Percentiles rank a stretch among this genome's conserved stretches.
Evolutionary conservation across 1,140 invertebrate genomes (phyloP).

Genomic region (Epicauta chinensis): DNA sequence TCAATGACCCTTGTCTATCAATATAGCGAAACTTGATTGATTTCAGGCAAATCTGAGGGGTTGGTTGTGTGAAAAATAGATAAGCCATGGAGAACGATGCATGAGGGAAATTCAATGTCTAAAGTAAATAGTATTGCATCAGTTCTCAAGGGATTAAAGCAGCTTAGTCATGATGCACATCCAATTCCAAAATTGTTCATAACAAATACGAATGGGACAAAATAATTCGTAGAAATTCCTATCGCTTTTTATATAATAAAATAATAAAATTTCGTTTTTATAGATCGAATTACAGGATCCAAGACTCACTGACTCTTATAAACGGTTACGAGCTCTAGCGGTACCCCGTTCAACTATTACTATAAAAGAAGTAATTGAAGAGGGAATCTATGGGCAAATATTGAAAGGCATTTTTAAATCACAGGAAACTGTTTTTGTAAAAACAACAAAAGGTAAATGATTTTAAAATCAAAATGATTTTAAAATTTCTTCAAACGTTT

Average conservation of each 20-base stretch:
- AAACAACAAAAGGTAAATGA: slow-evolving; percentile 70
- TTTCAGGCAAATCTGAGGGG: neutral
- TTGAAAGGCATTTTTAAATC: slow-evolving; percentile 67
- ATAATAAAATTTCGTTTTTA: neutral
- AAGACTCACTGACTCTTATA: slow-evolving; percentile 50
- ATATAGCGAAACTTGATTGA: neutral
- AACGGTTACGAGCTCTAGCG: slow-evolving; percentile 60
- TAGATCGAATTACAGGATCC: slow-evolving; percentile 39
- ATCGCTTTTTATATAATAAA: neutral
- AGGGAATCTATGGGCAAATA: slow-evolving; percentile 78
- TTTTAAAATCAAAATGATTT: too few species aligned
- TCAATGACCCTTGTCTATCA: too few species aligned
- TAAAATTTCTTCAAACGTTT: too few species aligned
- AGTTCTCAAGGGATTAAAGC: slow-evolving; percentile 8
- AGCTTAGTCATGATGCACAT: slow-evolving; percentile 10
- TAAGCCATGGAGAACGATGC: slow-evolving; percentile 6
- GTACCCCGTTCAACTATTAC: slow-evolving; percentile 58
- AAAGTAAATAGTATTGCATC: slow-evolving; percentile 12
- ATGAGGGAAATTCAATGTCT: slow-evolving; percentile 3
- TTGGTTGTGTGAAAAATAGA: slow-evolving; percentile 7
- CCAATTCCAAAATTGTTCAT: neutral
- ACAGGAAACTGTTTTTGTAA: slow-evolving; percentile 74
- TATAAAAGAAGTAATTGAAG: slow-evolving; percentile 58
- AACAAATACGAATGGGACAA: too few species aligned
- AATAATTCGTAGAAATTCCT: too few species aligned